Base-by-base conservation (phyloP, 2,797 vertebrate species). In the Aulostomus chinensis region DNA sequence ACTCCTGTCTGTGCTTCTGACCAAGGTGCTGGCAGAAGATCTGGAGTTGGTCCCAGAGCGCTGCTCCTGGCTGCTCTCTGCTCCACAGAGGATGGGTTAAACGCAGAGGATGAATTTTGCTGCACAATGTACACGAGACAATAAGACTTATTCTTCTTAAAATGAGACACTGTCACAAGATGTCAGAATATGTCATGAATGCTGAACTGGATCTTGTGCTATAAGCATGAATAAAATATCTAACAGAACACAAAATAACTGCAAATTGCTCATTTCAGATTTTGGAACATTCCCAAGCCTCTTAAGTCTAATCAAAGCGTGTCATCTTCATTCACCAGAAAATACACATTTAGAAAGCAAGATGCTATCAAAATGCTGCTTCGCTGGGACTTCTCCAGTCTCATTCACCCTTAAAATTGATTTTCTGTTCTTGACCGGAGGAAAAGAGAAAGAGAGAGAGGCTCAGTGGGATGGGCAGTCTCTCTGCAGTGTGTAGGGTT, bases 341-440 rank as follows among this genome's bases (percentile, higher is more conserved):
- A 47, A 50, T 37, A 35, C 45, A n/a, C 37, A 62, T 58, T 50
- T 62, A 36, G 18, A 34, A 35, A 37, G 41, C 3, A 42, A 68
- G 50, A 55, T 50, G 25, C 26, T 41, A 40, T 71, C 58, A 55
- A 15, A 58, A 54, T 31, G 21, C 48, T 3, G 7, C n/a, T 58
- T 65, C 46, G 31, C 36, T 13, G 39, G 53, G 48, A 55, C 48
- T 67, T 48, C 13, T 39, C 31, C 30, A 41, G 24, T 61, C 55
- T 67, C 37, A 62, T 61, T 68, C 51, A 57, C 49, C 33, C 56
- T 73, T 58, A 40, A 73, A 68, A 77, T 60, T 39, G 38, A 62
- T 69, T 62, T 69, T 67, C 18, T n/a, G 53, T 56, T 25, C 20
- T 33, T 17, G 3, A 47, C 41, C n/a, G 4, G 20, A 32, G 28